Conservation (phyloP, 2,888 invertebrate species). For the Tetramorium bicarinatum region DNA sequence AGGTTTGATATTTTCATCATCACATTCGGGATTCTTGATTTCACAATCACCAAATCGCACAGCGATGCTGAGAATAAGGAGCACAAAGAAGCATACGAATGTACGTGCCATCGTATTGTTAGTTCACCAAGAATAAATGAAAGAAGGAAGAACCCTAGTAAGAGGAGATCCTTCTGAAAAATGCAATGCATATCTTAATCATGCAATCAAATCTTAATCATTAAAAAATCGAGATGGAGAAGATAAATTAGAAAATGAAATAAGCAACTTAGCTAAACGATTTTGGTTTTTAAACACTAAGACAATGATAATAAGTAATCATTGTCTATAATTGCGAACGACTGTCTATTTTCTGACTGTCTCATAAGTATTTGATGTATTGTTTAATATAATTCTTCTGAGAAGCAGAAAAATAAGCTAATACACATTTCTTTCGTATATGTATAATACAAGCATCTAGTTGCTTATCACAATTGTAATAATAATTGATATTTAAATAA, state of each 20-base stretch:
- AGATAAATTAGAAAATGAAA: not conserved
- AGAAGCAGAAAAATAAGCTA: not conserved
- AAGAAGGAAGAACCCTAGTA: too few relatives aligned
- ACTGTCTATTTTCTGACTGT: not conserved
- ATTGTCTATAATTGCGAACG: not conserved
- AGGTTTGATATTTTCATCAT: not conserved
- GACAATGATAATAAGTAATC: not conserved
- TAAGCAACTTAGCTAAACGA: not conserved
- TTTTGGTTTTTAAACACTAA: not conserved
- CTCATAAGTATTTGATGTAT: not conserved
- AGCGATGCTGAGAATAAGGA: slow-evolving; percentile 1
- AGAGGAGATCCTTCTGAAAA: not conserved
- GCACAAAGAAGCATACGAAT: not conserved
- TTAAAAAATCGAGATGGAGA: not conserved
- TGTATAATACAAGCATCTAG: too few relatives aligned
- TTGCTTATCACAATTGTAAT: not conserved
- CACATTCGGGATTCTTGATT: not conserved
- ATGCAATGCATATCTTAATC: not conserved
- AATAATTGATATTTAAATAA: not conserved
- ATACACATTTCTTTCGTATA: not conserved
- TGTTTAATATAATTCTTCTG: not conserved
- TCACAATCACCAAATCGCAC: slow-evolving; percentile 10
- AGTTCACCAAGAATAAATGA: slow-evolving; percentile 19
- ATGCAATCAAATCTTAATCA: not conserved
- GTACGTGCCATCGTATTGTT: not conserved